Base-by-base conservation (phyloP, 2,797 vertebrate genomes). In the Champsocephalus esox region DNA sequence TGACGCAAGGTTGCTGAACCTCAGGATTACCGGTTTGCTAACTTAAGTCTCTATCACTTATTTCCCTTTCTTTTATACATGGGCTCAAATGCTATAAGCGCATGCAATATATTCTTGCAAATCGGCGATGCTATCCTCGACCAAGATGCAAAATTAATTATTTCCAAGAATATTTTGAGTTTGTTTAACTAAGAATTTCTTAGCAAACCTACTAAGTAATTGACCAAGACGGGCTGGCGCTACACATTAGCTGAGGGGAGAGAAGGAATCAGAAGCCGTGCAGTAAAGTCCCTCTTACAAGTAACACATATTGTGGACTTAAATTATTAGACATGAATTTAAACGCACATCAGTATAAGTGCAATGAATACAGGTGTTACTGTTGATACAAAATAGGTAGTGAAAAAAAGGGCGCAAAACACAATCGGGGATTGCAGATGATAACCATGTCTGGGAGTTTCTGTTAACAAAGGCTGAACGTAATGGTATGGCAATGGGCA, bases 11-110 rank as follows among this genome's bases (percentile, higher is more conserved):
- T n/a, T 69, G 73, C 69, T 17, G 78, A 38, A 66, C 78, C 55
- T 71, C 9, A 28, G 81, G 86, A 87, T 91, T 86, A 84, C 66
- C 24, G 58, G 50, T 77, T 66, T 3, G 3, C 73, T 78, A 64
- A 13, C 65, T 72, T 21, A 28, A n/a, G 43, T 60, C 66, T 46
- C 64, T 61, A 28, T 60, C n/a, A 41, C 79, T 72, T 56, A 64
- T 58, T 67, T 57, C 60, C 60, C 50, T 65, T 49, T 73, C 41
- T 74, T 71, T 49, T 66, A 58, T 79, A 64, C 65, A 10, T 66
- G 46, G n/a, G 45, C 81, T 86, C 72, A 70, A 61, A 76, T 17
- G 6, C 74, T 63, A 16, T 52, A 80, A 77, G 52, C 60, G 55
- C 70, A 60, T 70, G 74, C 73, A 38, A 38, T 38, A 9, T 38